A percentile compares a stretch with the other conserved stretches of the same genome.
phyloP scores from a whole-genome alignment of 2,888 invertebrate species.

The Sarcophaga carnaria region DNA sequence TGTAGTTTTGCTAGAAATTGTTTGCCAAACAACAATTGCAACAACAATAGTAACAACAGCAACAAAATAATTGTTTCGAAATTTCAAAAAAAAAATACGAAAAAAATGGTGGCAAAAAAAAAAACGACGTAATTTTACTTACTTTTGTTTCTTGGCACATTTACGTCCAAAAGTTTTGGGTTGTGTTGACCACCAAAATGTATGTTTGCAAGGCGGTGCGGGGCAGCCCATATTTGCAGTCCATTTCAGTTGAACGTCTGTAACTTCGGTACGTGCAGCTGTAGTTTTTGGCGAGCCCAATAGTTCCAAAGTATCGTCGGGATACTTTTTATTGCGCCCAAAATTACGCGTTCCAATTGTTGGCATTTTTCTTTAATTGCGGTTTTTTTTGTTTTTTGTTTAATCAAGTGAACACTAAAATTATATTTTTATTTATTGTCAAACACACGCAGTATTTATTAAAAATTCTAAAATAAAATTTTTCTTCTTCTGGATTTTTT shows the following conservation, averaged over 20 bases:
- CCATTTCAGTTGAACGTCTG: slow-evolving; percentile 79
- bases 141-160: slow-evolving; percentile 77
- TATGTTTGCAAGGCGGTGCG: slow-evolving; percentile 79
- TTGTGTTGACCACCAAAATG: slow-evolving; percentile 81
- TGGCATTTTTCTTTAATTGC: slow-evolving; percentile 73
- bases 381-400: background rate
- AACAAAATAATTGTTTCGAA: background rate
- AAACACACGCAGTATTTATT: slow-evolving; percentile 1
- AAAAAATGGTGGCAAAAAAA: background rate
- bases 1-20: background rate
- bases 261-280: slow-evolving; percentile 74
- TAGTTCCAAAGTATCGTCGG: slow-evolving; percentile 68
- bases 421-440: no score
- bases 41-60: background rate
- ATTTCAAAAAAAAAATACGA: background rate
- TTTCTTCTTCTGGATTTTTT: background rate
- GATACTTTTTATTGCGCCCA: slow-evolving; percentile 68
- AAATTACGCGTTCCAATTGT: slow-evolving; percentile 76
- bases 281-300: slow-evolving; percentile 64
- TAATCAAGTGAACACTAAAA: no score
- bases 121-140: slow-evolving; percentile 67
- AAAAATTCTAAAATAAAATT: background rate
- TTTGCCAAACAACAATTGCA: background rate
- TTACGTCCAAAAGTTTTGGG: slow-evolving; percentile 79
- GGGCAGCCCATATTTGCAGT: slow-evolving; percentile 73